Evolutionary conservation across 2,113 vertebrate genomes (phyloP).

Genomic region (Acanthochromis polyacanthus): DNA sequence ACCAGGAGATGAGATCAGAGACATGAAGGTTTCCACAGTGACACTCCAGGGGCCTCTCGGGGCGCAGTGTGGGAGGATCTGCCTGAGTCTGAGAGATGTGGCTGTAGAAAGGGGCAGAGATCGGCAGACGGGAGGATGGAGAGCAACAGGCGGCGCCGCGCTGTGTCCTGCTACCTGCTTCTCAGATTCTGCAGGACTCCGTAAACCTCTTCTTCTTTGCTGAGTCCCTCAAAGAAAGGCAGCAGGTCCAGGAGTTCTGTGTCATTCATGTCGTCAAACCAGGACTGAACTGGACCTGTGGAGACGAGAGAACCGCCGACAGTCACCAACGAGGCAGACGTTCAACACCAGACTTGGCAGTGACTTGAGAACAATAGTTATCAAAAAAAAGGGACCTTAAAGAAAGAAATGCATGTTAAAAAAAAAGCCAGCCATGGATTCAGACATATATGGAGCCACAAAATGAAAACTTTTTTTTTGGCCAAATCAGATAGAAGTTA

Average conservation of each 20-base stretch:
- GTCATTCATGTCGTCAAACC: slow-evolving; percentile 99
- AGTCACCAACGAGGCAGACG: background rate
- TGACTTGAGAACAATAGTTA: too few relatives aligned
- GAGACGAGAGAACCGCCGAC: background rate
- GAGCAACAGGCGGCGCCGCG: slow-evolving; percentile 30
- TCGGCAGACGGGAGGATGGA: slow-evolving; percentile 27
- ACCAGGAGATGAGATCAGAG: slow-evolving; percentile 56
- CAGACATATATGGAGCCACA: too few relatives aligned
- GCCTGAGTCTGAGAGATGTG: slow-evolving; percentile 69
- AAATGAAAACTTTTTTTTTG: too few relatives aligned
- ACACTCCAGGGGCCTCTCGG: slow-evolving; percentile 70
- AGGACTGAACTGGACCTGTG: slow-evolving; percentile 97
- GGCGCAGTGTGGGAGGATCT: slow-evolving; percentile 56
- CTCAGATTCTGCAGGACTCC: slow-evolving; percentile 94
- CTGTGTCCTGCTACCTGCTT: slow-evolving; percentile 91
- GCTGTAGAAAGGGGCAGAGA: slow-evolving; percentile 47
- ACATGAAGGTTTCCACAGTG: slow-evolving; percentile 70
- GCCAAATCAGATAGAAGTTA: too few relatives aligned
- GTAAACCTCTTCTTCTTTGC: slow-evolving; percentile 97
- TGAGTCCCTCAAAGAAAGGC: slow-evolving; percentile 99
- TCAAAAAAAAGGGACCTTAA: too few relatives aligned
- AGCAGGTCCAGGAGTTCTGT: slow-evolving; percentile 98
- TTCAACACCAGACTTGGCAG: background rate
- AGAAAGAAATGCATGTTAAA: too few relatives aligned
- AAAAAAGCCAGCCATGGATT: too few relatives aligned